A percentile compares a stretch with the other conserved stretches of the same genome.
These are phyloP conservation scores for Meloidogyne floridensis DNA, from an alignment of 1,140 invertebrate species.

Conservation along the genomic window DNA sequence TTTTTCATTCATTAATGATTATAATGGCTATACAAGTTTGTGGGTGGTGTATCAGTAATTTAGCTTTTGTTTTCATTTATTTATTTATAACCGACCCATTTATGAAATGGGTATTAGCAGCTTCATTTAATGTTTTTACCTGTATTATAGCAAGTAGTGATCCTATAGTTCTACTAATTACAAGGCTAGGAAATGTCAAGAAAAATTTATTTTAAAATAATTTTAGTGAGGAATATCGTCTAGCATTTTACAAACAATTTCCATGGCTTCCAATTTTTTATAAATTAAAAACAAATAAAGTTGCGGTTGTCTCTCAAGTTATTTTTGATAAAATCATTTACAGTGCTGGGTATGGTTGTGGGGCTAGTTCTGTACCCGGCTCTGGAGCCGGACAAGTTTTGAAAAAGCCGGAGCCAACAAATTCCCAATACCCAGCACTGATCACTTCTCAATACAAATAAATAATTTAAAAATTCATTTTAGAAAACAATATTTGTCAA, in stretches of 20 bases:
- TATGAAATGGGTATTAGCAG: not conserved
- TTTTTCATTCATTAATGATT: constrained; percentile 4
- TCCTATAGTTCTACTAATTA: not conserved
- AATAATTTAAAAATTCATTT: no score
- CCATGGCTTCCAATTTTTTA: not conserved
- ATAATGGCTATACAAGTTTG: not conserved
- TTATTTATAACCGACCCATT: not conserved
- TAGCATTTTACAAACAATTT: not conserved
- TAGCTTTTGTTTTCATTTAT: not conserved
- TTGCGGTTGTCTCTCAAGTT: not conserved
- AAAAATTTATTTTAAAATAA: not conserved
- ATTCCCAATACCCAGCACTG: no score
- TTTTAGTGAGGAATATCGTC: not conserved
- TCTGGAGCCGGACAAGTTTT: no score
- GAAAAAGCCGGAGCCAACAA: no score
- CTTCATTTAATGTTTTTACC: not conserved
- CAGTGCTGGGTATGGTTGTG: no score
- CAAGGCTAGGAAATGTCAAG: not conserved
- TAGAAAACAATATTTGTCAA: no score
- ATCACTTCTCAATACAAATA: no score
- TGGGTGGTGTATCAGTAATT: not conserved
- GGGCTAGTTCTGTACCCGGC: no score
- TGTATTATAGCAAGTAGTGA: not conserved
- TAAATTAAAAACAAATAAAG: not conserved
- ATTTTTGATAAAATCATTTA: no score